Base-by-base conservation (phyloP, 1,140 invertebrate species). In the Drosophila setifemur region DNA sequence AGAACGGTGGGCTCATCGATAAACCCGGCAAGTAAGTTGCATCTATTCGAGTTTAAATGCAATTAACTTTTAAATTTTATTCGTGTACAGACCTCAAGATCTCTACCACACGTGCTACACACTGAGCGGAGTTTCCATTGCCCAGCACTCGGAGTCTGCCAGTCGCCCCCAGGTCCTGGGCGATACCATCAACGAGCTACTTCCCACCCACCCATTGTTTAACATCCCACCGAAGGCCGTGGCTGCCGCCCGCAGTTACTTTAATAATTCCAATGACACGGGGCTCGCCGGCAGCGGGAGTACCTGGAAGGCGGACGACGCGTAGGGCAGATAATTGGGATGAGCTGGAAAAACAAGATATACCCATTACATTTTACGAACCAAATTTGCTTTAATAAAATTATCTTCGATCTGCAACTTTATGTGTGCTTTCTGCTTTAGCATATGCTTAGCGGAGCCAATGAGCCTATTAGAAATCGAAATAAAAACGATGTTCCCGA, bases 71-170 rank as follows among this genome's bases (percentile, higher is more conserved):
- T 23, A 12, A 6, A 5, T 1, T 23, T 9, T 2, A 18, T 8
- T 31, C 21, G 1, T n/a, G 57, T 58, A 9, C 7, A 97, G 96
- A 90, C 92, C 93, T 45, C 92, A 95, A 71, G 98, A 99, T 92
- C 94, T 96, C 53, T 99, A 99, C 91, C 98, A 99, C 89, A 99
- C 98, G 0, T 99, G 98, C 91, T 99, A 99, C 88, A 95, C 95
- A 2, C 91, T 99, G 2, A 98, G 97, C 92, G 98, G 98, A n/a
- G 91, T 99, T 12, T 97, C 98, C 14, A 92, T 99, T 47, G 95
- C 97, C 23, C 98, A 99, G 91, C 95, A 98, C 92, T 95, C 95
- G 35, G 91, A 92, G 29, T 91, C 90, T 35, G 91, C 92, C 25
- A 71, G 82, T 19, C 74, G 92, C 44, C 91, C 90, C 66, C 91